Evolutionary conservation across 2,113 vertebrate species (phyloP), one percentile per base, ranked within the genome.

Genomic region (Puntigrus tetrazona): DNA sequence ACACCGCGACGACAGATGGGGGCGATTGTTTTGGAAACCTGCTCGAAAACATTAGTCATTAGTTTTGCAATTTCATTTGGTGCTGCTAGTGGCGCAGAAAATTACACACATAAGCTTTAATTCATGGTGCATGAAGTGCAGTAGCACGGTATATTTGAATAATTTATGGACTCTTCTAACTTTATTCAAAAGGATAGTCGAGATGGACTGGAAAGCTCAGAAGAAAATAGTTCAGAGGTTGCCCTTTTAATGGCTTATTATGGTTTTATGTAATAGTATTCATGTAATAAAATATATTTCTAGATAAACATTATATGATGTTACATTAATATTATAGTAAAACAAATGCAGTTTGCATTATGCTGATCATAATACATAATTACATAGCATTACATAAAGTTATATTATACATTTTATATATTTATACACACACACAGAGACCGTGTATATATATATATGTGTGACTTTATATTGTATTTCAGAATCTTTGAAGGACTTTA

Each of bases 81-180:
- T 72, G 38, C 1, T 72, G 4, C 69, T 27, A 25, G 36, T 43
- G 22, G 22, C 0, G 22, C 69, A 43, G 22, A 43, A 72, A 72
- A 72, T 43, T 25, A 43, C 69, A 43, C 38, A 25, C 69, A 4
- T 41, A 43, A 41, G 20, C 10, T 52, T 78, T 38, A 38, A 25
- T 57, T 78, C 20, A 57, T 25, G 50, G 31, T 36, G 18, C 47
- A 55, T 78, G 50, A 7, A 78, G 50, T 57, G 50, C 50, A 38
- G 29, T 57, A 25, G 20, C 47, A 57, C 11, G 7, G 75, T 41
- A 61, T 63, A 14, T 61, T 11, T 76, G 3, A 76, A 52, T 76
- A 52, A 31, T 76, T 20, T 31, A 76, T 29, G 27, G 41, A 76
- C 73, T 76, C 29, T 76, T 76, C 25, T 52, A 31, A 76, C 45